Base-by-base conservation (phyloP, 2,113 vertebrate genomes). In the Misgurnus mizolepis region DNA sequence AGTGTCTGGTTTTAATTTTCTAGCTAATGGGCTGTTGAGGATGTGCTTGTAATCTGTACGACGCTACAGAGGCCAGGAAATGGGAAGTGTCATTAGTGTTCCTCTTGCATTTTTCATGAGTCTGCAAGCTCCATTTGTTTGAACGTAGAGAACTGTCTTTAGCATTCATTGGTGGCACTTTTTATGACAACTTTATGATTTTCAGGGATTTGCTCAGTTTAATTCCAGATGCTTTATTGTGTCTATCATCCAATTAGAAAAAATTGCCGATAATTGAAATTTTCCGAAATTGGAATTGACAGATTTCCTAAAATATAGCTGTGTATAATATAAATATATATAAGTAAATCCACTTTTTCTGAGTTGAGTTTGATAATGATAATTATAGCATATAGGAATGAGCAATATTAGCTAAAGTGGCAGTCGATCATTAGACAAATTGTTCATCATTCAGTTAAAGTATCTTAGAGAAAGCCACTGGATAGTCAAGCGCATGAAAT, bases 21-120 rank as follows among this genome's bases (percentile, higher is more conserved):
- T 70, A 47, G 62, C 70, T 82, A 75, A 78, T 74, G 68, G 73
- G 50, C 62, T 73, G 65, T 78, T 10, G 27, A 82, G 70, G 83
- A 69, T 79, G 80, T 79, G 71, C 41, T 61, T 75, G 71, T 64
- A 76, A 76, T 76, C 18, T 76, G 76, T 79, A 75, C 65, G 79
- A 79, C 17, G 27, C 74, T 70, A 65, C 55, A 76, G 66, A 79
- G 45, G 71, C 72, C 70, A 85, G 83, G 83, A 82, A 82, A 79
- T 71, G 71, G 65, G 65, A 76, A 80, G 65, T 53, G 39, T 82
- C 66, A 82, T 82, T 82, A 81, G 67, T 53, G 64, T 66, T 15
- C 27, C 66, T 79, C 49, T 6, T 85, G 80, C 65, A 85, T 85
- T 71, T 85, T 85, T 85, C 50, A 85, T 82, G 80, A 75, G 76